phyloP scores from a whole-genome alignment of 1,140 invertebrate genomes.

The Branchinecta lindahli region DNA sequence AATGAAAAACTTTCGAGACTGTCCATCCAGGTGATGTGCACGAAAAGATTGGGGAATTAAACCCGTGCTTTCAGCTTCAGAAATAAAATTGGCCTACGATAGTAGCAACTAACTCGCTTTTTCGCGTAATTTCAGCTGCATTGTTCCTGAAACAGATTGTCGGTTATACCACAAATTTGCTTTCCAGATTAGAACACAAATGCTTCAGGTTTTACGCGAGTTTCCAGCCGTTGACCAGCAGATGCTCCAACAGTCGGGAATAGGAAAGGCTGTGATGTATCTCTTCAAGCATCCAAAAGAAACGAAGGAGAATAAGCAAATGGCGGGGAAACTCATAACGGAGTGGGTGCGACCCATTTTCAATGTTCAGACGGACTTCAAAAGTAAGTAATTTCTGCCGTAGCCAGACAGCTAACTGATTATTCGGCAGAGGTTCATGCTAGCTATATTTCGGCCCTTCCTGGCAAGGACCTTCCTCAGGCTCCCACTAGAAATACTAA shows the following conservation, averaged over 20 bases:
- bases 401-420: not conserved
- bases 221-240: constrained; percentile 78
- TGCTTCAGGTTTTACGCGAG: constrained; percentile 36
- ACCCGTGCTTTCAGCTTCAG: too few relatives aligned
- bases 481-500: too few relatives aligned
- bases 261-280: constrained; percentile 98
- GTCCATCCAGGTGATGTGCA: too few relatives aligned
- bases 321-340: constrained; percentile 80
- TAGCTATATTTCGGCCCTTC: too few relatives aligned
- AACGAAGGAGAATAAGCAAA: constrained; percentile 78
- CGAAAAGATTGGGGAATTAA: too few relatives aligned
- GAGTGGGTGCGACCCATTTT: constrained; percentile 95
- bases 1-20: too few relatives aligned
- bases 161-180: not conserved
- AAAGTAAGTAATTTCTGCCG: constrained; percentile 35
- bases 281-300: constrained; percentile 97
- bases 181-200: constrained; percentile 20
- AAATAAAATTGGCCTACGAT: too few relatives aligned
- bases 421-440: too few relatives aligned
- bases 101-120: too few relatives aligned
- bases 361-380: constrained; percentile 88
- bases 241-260: constrained; percentile 80
- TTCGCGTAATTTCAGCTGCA: too few relatives aligned
- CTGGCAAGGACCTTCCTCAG: too few relatives aligned
- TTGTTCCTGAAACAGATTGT: too few relatives aligned